Conservation (phyloP, 2,797 vertebrate genomes). For the Thripadectes ignobilis region DNA sequence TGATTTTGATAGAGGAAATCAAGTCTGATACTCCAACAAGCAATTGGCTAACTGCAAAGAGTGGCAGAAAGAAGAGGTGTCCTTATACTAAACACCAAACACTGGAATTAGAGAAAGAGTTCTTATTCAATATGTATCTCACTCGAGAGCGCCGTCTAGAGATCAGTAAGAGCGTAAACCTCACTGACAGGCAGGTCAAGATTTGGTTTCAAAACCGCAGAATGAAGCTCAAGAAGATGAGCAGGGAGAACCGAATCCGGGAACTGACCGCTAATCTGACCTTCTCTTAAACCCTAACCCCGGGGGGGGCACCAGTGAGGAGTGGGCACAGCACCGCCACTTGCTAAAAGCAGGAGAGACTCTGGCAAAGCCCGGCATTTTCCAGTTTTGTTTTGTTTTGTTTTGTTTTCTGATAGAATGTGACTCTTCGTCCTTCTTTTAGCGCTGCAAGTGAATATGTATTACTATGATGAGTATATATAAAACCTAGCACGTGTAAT, state of each 20-base stretch:
- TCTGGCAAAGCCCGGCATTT: slow-evolving; percentile 73
- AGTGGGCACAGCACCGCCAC: slow-evolving; percentile 71
- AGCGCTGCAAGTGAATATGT: slow-evolving; percentile 85
- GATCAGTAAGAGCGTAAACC: slow-evolving; percentile 99
- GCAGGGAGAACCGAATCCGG: slow-evolving; percentile 97
- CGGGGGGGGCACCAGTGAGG: slow-evolving; percentile 67
- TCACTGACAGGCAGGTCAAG: slow-evolving; percentile 99
- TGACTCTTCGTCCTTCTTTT: slow-evolving; percentile 82
- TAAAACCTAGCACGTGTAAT: slow-evolving; percentile 84
- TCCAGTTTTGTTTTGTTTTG: slow-evolving; percentile 62
- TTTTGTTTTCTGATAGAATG: slow-evolving; percentile 79
- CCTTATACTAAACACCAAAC: slow-evolving; percentile 99
- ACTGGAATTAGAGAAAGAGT: slow-evolving; percentile 99
- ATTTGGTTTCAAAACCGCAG: slow-evolving; percentile 99
- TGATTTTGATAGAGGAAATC: slow-evolving; percentile 88
- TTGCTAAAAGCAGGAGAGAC: slow-evolving; percentile 77
- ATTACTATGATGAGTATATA: slow-evolving; percentile 77
- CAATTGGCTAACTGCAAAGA: slow-evolving; percentile 99
- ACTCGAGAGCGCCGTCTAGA: slow-evolving; percentile 99
- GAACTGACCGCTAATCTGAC: slow-evolving; percentile 99
- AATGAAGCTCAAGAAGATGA: slow-evolving; percentile 99
- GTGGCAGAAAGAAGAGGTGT: slow-evolving; percentile 98
- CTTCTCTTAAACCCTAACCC: slow-evolving; percentile 89
- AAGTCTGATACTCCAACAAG: slow-evolving; percentile 90
- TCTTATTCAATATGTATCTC: slow-evolving; percentile 99